Evolutionary conservation across 2,888 invertebrate genomes (phyloP).

Genomic region (Drosophila kanekoi): DNA sequence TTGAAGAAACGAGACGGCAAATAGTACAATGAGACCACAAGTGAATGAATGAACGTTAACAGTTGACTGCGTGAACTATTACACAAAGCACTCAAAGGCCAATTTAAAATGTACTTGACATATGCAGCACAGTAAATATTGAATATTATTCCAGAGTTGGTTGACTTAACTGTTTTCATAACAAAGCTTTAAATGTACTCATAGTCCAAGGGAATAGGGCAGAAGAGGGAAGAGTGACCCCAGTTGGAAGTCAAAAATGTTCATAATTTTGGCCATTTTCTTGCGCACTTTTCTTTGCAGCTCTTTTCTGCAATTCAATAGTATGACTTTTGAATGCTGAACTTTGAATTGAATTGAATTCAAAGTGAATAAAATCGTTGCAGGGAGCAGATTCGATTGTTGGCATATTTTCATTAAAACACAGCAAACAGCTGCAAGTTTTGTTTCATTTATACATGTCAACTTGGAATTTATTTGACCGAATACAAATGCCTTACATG

Average conservation of each 20-base stretch:
- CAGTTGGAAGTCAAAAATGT: too few species aligned
- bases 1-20: neutral
- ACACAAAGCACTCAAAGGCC: neutral
- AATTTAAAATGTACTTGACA: neutral
- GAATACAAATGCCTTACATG: constrained; percentile 14
- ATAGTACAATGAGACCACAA: neutral
- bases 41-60: constrained; percentile 9
- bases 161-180: too few species aligned
- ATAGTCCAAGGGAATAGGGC: too few species aligned
- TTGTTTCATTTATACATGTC: constrained; percentile 13
- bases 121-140: neutral
- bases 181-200: too few species aligned
- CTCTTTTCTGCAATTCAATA: neutral
- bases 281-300: too few species aligned
- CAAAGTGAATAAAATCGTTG: neutral
- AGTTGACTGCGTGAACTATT: constrained; percentile 5
- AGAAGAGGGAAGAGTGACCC: too few species aligned
- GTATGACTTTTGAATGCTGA: too few species aligned
- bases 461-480: constrained; percentile 18
- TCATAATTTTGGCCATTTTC: too few species aligned
- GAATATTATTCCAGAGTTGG: too few species aligned
- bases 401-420: constrained; percentile 5
- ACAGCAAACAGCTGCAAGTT: neutral
- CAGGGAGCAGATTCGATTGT: neutral
- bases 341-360: too few species aligned